Evolutionary conservation across 2,888 invertebrate genomes (phyloP).

Genomic region (Hecatera dysodea): DNA sequence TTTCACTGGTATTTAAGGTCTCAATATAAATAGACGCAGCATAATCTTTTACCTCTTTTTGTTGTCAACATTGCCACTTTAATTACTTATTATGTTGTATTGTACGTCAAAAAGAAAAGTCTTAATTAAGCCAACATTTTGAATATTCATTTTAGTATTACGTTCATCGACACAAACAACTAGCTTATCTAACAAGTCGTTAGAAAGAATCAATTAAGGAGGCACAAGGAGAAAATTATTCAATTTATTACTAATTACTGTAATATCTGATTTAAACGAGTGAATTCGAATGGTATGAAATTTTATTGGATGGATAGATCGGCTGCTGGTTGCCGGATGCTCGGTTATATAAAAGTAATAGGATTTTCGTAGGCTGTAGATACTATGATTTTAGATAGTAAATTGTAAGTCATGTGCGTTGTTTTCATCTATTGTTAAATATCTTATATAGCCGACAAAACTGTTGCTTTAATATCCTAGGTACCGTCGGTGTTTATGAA

Average conservation of each 20-base stretch:
- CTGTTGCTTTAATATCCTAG: background rate
- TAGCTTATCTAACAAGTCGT: slow-evolving; percentile 65
- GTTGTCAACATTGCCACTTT: background rate
- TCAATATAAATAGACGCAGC: background rate
- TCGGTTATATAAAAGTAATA: slow-evolving; percentile 60
- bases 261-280: slow-evolving; percentile 67
- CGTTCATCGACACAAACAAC: slow-evolving; percentile 45
- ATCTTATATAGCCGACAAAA: background rate
- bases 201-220: slow-evolving; percentile 59
- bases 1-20: slow-evolving; percentile 7
- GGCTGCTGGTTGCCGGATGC: slow-evolving; percentile 47
- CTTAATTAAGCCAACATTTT: slow-evolving; percentile 23
- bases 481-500: background rate
- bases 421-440: background rate
- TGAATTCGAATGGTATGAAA: slow-evolving; percentile 67
- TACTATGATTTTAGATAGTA: slow-evolving; percentile 20
- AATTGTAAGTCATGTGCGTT: background rate
- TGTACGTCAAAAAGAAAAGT: slow-evolving; percentile 20
- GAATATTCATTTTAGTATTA: slow-evolving; percentile 40
- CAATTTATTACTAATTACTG: slow-evolving; percentile 69
- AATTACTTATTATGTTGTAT: slow-evolving; percentile 14
- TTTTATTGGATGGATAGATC: slow-evolving; percentile 61
- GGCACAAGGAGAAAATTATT: slow-evolving; percentile 54
- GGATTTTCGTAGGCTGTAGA: slow-evolving; percentile 48
- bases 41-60: background rate